Percentiles rank a stretch among this genome's conserved stretches.
Evolutionary conservation across 2,113 vertebrate species (phyloP).

Genomic region (Chitala chitala): DNA sequence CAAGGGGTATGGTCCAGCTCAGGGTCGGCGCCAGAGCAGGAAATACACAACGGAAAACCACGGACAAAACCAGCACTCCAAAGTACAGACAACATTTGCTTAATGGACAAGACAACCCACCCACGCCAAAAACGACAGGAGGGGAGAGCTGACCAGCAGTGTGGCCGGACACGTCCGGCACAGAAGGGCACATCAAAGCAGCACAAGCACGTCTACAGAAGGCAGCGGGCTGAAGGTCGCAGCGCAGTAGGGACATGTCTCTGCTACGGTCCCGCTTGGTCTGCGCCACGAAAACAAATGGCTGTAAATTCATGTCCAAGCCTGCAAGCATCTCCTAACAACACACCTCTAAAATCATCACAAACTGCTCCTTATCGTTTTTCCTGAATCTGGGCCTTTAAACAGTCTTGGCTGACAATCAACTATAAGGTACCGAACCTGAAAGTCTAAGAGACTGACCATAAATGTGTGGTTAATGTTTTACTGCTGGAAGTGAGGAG

Average conservation of each 20-base stretch:
- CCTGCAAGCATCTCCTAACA: constrained; percentile 52
- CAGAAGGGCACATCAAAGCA: not conserved
- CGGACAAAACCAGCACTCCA: not conserved
- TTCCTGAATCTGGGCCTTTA: too few relatives aligned
- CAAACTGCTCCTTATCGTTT: too few relatives aligned
- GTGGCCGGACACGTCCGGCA: too few relatives aligned
- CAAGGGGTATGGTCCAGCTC: too few relatives aligned
- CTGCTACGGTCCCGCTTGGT: not conserved
- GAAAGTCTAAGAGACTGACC: constrained; percentile 18
- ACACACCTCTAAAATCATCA: constrained; percentile 39
- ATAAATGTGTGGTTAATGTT: constrained; percentile 17
- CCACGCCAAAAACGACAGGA: too few relatives aligned
- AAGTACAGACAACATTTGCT: not conserved
- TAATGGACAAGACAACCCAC: not conserved
- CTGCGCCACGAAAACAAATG: not conserved
- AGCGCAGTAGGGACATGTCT: too few relatives aligned
- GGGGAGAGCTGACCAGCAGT: too few relatives aligned
- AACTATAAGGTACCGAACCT: constrained; percentile 14
- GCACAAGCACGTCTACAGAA: not conserved
- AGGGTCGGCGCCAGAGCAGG: too few relatives aligned
- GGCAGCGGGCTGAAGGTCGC: not conserved
- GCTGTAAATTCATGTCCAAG: constrained; percentile 46
- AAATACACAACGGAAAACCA: too few relatives aligned
- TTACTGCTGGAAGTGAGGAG: not conserved
- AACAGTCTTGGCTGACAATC: not conserved